These are phyloP conservation scores for Sphaerophoria taeniata DNA, from an alignment of 2,888 invertebrate species.

Conservation along the genomic window DNA sequence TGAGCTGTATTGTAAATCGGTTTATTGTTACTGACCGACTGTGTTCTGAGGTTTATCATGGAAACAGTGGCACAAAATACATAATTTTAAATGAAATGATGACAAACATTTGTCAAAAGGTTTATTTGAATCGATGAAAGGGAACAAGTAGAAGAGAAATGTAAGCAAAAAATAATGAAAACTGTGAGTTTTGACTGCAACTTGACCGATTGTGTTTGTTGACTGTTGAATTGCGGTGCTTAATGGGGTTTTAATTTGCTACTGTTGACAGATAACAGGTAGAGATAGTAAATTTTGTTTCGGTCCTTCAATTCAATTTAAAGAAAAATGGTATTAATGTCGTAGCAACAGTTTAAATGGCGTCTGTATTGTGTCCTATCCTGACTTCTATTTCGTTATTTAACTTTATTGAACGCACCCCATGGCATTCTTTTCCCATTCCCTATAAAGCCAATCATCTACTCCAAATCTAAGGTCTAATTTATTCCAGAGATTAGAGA, in stretches of 20 bases:
- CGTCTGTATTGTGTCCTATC: too few species aligned
- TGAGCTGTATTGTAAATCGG: constrained; percentile 21
- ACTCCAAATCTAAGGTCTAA: too few species aligned
- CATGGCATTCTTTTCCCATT: too few species aligned
- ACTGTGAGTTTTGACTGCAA: background rate
- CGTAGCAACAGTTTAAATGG: too few species aligned
- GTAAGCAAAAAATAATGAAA: constrained; percentile 58
- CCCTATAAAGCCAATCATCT: too few species aligned
- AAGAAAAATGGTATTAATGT: too few species aligned
- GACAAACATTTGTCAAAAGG: constrained; percentile 47
- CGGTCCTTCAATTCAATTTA: too few species aligned
- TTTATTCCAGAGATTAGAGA: too few species aligned
- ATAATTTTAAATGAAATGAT: constrained; percentile 26
- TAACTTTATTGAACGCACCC: too few species aligned
- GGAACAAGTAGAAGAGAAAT: constrained; percentile 19
- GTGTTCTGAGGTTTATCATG: constrained; percentile 12
- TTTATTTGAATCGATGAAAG: background rate
- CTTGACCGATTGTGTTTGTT: constrained; percentile 41
- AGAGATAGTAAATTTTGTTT: background rate
- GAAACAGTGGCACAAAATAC: background rate
- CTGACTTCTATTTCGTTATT: too few species aligned
- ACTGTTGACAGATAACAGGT: constrained; percentile 8
- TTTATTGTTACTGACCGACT: constrained; percentile 7
- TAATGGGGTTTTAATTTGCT: constrained; percentile 22
- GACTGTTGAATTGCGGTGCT: constrained; percentile 34